A percentile compares a stretch with the other conserved stretches of the same genome.
These are phyloP conservation scores for Conger conger DNA, from an alignment of 2,113 vertebrate genomes.

Conservation along the genomic window DNA sequence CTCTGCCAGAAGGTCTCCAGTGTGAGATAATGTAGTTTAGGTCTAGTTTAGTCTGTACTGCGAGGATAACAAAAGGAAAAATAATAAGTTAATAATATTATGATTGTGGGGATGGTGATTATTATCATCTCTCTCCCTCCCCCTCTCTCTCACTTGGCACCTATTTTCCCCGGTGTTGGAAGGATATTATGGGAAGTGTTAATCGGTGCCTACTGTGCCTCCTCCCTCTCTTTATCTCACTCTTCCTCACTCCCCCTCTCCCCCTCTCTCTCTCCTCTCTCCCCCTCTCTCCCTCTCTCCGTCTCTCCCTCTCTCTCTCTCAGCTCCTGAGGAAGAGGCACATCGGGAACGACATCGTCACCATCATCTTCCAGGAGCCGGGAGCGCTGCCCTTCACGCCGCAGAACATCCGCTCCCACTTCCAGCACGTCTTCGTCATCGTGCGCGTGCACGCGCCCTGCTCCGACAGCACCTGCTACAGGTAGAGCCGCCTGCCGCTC, in stretches of 20 bases:
- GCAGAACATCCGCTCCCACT: slow-evolving; percentile 89
- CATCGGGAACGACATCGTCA: slow-evolving; percentile 97
- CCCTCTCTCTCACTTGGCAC: not conserved
- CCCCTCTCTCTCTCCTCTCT: slow-evolving; percentile 6
- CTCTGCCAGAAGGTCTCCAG: no score
- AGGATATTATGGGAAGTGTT: not conserved
- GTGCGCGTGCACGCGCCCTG: slow-evolving; percentile 86
- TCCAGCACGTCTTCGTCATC: slow-evolving; percentile 94
- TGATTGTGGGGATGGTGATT: not conserved
- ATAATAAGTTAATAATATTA: not conserved
- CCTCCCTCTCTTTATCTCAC: slow-evolving; percentile 14
- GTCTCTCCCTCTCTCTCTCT: not conserved
- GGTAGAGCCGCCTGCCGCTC: slow-evolving; percentile 59
- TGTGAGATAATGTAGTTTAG: no score
- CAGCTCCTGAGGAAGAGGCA: slow-evolving; percentile 91
- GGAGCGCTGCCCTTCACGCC: slow-evolving; percentile 90
- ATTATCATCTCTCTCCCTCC: not conserved
- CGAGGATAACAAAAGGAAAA: not conserved
- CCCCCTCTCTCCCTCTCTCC: not conserved
- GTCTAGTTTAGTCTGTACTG: no score
- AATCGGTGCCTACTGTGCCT: not conserved
- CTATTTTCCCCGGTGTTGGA: not conserved
- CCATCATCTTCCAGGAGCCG: slow-evolving; percentile 94
- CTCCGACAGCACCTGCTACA: slow-evolving; percentile 84
- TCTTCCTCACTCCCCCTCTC: not conserved